Evolutionary conservation across 2,113 vertebrate species (phyloP), one percentile per base, ranked within the genome.

Genomic region (Thinocorus orbignyianus): DNA sequence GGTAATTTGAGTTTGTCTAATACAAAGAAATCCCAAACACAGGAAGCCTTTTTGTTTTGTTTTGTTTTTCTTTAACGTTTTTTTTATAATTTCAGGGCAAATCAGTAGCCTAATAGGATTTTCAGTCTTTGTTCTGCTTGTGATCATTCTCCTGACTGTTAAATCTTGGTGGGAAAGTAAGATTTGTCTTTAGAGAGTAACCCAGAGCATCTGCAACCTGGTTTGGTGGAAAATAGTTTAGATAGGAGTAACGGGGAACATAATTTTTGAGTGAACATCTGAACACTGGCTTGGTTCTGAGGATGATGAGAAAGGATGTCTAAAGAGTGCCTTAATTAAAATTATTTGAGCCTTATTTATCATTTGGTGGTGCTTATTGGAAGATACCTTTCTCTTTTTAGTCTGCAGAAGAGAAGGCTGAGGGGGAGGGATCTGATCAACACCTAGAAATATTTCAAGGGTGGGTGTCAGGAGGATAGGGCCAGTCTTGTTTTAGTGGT

Each of bases 241-340:
- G 23, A 15, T 0, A 7, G 30, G n/a, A 35, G 7, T 17, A 26
- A 14, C 3, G 2, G 22, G 17, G 35, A 24, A 37, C 2, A 1
- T 18, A 5, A 24, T 1, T 1, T 18, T 20, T 17, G 60, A 35
- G 41, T 62, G 1, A 5, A 9, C 1, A 6, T 25, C 41, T n/a
- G 41, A 49, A 49, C 3, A 1, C 49, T 37, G 22, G 13, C 28
- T 57, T n/a, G 23, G 22, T 23, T 54, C 12, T 28, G 11, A 35
- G n/a, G 39, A 3, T 31, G 0, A 23, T 9, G 51, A 46, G 28
- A 54, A 68, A 30, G 20, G 13, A 7, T 33, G n/a, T 41, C 41
- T 62, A 6, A 31, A 3, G 6, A 57, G 6, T 46, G 28, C 33
- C 33, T n/a, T 39, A 9, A 3, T 57, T 77, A 17, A 23, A 65